Evolutionary conservation across 2,113 vertebrate species (phyloP).

Genomic region (Paratilapia polleni): DNA sequence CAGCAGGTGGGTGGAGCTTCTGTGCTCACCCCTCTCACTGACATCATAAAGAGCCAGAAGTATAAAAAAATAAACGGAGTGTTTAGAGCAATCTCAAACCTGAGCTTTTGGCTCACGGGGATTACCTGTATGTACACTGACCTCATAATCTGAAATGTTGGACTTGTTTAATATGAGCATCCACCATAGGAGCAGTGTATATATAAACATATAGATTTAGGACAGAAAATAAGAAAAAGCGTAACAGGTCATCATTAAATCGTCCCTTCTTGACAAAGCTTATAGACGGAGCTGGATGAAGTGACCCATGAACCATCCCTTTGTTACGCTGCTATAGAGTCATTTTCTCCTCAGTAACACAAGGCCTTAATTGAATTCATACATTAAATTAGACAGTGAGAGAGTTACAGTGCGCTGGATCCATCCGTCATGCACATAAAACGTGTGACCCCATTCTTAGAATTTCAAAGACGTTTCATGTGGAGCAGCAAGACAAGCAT

Average conservation of each 20-base stretch:
- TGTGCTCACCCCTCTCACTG: not conserved
- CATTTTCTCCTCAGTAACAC: not conserved
- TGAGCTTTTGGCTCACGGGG: not conserved
- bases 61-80: not conserved
- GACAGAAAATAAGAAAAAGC: too few species aligned
- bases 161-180: too few species aligned
- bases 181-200: too few species aligned
- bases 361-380: fast-evolving
- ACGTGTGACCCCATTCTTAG: too few species aligned
- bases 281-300: fast-evolving
- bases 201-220: too few species aligned
- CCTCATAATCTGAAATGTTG: too few species aligned
- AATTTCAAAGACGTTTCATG: too few species aligned
- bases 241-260: too few species aligned
- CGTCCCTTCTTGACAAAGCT: not conserved
- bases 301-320: not conserved
- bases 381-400: not conserved
- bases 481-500: too few species aligned
- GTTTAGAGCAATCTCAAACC: fast-evolving
- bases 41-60: not conserved
- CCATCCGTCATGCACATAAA: not conserved
- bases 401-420: not conserved
- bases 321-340: not conserved
- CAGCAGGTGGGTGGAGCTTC: fast-evolving
- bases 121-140: too few species aligned